A percentile compares a stretch with the other conserved stretches of the same genome.
These are phyloP conservation scores for Cephalopachus bancanus DNA, from an alignment of 2,797 vertebrate species.

Conservation along the genomic window DNA sequence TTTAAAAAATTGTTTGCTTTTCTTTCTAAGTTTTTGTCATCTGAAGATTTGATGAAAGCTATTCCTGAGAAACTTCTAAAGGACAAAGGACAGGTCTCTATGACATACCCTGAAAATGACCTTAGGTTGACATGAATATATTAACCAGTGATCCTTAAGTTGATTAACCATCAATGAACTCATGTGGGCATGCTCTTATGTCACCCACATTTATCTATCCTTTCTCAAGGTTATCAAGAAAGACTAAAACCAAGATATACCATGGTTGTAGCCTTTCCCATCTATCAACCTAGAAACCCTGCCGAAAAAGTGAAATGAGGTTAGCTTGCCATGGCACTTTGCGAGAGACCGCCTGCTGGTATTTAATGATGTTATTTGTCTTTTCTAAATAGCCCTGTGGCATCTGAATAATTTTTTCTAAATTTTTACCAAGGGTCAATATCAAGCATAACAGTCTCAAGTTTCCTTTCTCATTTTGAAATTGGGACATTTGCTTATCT, in stretches of 20 bases:
- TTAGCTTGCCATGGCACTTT: slow-evolving; percentile 51
- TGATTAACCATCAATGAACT: neutral
- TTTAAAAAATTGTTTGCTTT: neutral
- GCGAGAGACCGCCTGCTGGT: slow-evolving; percentile 67
- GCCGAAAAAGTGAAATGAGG: slow-evolving; percentile 59
- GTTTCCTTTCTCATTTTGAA: slow-evolving; percentile 53
- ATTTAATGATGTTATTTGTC: slow-evolving; percentile 77
- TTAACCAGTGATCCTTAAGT: neutral
- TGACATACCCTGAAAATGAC: neutral
- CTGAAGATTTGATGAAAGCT: neutral
- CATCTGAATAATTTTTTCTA: slow-evolving; percentile 63
- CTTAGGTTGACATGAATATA: neutral
- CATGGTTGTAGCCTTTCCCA: neutral
- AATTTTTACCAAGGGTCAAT: slow-evolving; percentile 51
- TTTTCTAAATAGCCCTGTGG: slow-evolving; percentile 72
- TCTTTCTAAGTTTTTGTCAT: neutral
- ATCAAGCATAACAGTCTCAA: neutral
- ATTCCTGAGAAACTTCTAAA: neutral
- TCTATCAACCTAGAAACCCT: slow-evolving; percentile 66
- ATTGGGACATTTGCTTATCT: slow-evolving; percentile 21
- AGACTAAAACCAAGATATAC: neutral
- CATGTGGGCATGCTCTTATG: neutral
- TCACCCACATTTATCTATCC: slow-evolving; percentile 9
- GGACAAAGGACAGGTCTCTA: neutral
- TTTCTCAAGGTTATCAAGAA: slow-evolving; percentile 66